Evolutionary conservation across 2,888 invertebrate species (phyloP).

Genomic region (Hirtodrosophila duncani): DNA sequence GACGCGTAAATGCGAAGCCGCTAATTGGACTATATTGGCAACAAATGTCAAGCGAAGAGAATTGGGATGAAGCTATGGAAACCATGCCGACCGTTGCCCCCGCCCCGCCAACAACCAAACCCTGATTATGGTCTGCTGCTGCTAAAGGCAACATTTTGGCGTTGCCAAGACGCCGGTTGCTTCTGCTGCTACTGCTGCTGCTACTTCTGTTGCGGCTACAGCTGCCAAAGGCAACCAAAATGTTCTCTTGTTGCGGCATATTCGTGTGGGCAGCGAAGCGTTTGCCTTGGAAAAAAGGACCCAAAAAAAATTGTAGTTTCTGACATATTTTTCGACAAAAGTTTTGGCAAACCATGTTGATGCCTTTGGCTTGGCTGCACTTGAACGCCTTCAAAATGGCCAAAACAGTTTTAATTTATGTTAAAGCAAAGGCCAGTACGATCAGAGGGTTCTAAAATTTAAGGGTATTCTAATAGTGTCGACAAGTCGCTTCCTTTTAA

Average conservation of each 20-base stretch:
- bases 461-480: no score
- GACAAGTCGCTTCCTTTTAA: no score
- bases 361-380: conserved; percentile 44
- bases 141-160: conserved; percentile 42
- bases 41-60: conserved; percentile 59
- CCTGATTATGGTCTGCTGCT: conserved; percentile 46
- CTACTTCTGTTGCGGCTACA: no score
- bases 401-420: conserved; percentile 28
- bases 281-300: no score
- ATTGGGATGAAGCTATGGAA: no score
- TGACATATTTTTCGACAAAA: conserved; percentile 20
- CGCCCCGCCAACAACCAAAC: no score
- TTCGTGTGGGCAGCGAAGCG: conserved; percentile 31
- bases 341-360: conserved; percentile 41
- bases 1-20: no score
- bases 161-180: conserved; percentile 31
- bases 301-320: conserved; percentile 49
- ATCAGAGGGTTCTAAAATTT: no score
- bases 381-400: conserved; percentile 41
- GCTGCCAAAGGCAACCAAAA: conserved; percentile 9
- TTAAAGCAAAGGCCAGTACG: conserved; percentile 30
- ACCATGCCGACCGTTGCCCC: no score
- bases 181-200: background rate
- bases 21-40: conserved; percentile 67
- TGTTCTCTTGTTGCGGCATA: conserved; percentile 3